Conservation (phyloP, 1,140 invertebrate genomes). For the Coelopa frigida region DNA sequence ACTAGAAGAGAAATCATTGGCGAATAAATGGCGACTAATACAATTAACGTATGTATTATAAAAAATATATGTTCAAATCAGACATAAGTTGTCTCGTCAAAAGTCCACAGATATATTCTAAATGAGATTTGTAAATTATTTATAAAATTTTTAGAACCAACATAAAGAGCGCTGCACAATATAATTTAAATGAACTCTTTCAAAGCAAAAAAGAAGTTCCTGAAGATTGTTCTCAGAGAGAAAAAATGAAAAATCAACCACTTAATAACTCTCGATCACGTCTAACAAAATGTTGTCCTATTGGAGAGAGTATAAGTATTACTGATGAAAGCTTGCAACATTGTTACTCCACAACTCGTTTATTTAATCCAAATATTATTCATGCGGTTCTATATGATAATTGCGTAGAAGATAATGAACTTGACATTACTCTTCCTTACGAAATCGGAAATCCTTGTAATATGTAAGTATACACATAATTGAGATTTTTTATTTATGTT, state of each 20-base stretch:
- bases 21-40: too few relatives aligned
- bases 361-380: constrained; percentile 29
- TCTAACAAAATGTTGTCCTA: constrained; percentile 35
- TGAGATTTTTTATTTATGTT: too few relatives aligned
- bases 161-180: too few relatives aligned
- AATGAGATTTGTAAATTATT: too few relatives aligned
- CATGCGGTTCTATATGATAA: constrained; percentile 35
- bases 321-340: constrained; percentile 31
- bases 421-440: constrained; percentile 17
- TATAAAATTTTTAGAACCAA: too few relatives aligned
- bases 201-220: constrained; percentile 14
- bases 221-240: constrained; percentile 33
- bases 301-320: constrained; percentile 33
- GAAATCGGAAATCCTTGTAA: constrained; percentile 42
- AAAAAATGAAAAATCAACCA: constrained; percentile 26
- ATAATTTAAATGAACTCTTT: too few relatives aligned
- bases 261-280: constrained; percentile 16
- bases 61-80: too few relatives aligned
- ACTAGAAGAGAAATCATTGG: too few relatives aligned
- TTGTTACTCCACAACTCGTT: constrained; percentile 25
- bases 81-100: too few relatives aligned
- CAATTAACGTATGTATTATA: too few relatives aligned
- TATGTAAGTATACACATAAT: too few relatives aligned
- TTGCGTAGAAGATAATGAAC: constrained; percentile 39
- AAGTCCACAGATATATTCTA: too few relatives aligned